Percentiles rank a stretch among this genome's conserved stretches.
Conservation (phyloP, 2,797 vertebrate species). For the Chelidonichthys spinosus region DNA sequence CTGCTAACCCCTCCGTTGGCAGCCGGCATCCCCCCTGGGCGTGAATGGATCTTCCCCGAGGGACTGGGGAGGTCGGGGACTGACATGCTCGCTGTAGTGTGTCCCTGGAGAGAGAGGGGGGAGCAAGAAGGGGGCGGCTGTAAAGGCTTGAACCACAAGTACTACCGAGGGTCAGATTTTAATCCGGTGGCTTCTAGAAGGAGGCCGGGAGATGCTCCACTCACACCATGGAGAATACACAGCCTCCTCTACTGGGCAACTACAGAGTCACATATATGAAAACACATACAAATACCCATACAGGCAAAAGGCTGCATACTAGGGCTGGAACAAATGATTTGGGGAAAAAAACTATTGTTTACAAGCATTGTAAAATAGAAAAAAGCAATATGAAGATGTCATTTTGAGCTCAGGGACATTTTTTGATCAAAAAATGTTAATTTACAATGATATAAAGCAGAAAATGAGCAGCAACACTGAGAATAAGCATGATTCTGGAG, state of each 20-base stretch:
- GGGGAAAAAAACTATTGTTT: too few relatives aligned
- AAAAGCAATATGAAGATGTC: too few relatives aligned
- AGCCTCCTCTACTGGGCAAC: constrained; percentile 58
- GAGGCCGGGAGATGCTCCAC: constrained; percentile 31
- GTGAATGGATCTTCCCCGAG: constrained; percentile 57
- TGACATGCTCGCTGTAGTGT: constrained; percentile 27
- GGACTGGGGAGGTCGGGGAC: constrained; percentile 42
- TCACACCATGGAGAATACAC: constrained; percentile 18
- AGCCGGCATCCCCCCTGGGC: constrained; percentile 45
- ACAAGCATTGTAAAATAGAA: too few relatives aligned
- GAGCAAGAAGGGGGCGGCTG: background rate
- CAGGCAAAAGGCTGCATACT: background rate
- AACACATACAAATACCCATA: background rate
- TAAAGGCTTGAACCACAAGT: constrained; percentile 30
- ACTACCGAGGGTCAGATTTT: constrained; percentile 42
- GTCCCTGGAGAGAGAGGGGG: constrained; percentile 38
- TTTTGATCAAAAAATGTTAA: background rate
- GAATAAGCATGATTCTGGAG: background rate
- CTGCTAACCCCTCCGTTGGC: constrained; percentile 45
- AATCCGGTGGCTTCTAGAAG: constrained; percentile 44
- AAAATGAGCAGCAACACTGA: background rate
- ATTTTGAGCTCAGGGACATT: too few relatives aligned
- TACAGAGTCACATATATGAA: constrained; percentile 25
- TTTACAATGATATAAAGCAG: background rate
- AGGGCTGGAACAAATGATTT: too few relatives aligned